These are phyloP conservation scores for Hiodon alosoides DNA, from an alignment of 2,113 vertebrate species.

Conservation along the genomic window DNA sequence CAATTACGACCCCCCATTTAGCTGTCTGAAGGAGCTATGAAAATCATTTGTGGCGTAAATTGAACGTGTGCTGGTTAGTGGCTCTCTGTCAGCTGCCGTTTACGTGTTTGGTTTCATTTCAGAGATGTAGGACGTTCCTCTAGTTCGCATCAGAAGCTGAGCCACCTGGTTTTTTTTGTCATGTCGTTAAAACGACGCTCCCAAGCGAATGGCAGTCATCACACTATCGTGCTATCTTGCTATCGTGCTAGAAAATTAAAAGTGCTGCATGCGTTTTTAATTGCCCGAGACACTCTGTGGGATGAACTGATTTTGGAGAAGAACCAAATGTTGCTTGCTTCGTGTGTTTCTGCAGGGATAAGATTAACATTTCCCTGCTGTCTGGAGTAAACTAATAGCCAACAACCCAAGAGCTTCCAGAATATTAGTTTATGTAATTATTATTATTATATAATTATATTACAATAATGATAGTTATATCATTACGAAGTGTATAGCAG, in stretches of 20 bases:
- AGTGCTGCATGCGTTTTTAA: conserved; percentile 34
- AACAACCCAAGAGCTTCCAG: no score
- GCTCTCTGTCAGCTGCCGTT: neutral
- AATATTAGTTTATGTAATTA: no score
- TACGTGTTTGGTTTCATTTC: conserved; percentile 12
- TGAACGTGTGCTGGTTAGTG: neutral
- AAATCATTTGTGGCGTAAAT: conserved; percentile 1
- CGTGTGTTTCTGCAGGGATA: neutral
- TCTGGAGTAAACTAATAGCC: no score
- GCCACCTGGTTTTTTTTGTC: conserved; percentile 19
- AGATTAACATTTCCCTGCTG: no score
- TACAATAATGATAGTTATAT: no score
- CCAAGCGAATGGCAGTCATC: neutral
- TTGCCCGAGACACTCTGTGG: conserved; percentile 5
- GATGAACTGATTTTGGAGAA: conserved; percentile 21
- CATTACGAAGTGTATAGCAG: no score
- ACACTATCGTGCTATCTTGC: conserved; percentile 11
- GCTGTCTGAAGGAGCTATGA: conserved; percentile 7
- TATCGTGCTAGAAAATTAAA: conserved; percentile 22
- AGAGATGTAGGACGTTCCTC: neutral
- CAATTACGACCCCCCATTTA: conserved; percentile 10
- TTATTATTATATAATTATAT: no score
- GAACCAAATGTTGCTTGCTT: conserved; percentile 12
- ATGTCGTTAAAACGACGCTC: conserved; percentile 25
- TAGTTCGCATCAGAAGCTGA: neutral